Evolutionary conservation across 92 coral and sea anemone genomes (phyloP), one percentile per base, ranked within the genome.

Genomic region (Porites evermanni): DNA sequence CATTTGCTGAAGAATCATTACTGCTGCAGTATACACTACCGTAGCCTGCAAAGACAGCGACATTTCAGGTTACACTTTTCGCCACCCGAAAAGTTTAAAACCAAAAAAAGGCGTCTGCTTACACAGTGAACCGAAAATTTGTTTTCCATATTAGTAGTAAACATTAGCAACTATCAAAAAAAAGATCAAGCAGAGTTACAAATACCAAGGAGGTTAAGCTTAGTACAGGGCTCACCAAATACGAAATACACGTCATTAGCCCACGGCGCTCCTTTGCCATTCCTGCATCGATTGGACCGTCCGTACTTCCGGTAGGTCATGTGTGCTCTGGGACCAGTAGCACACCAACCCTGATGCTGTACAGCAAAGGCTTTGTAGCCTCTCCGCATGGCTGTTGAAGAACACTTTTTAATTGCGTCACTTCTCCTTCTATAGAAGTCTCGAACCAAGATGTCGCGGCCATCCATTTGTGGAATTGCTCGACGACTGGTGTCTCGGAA

Each of bases 211-310:
- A 1, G 67, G 20, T 16, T 16, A 16, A 18, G n/a, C 67, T 14
- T 16, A 63, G 2, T 16, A 14, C 8, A 63, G n/a, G 67, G 19
- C 86, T 51, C 18, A 83, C 87, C 87, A 17, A 64, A 74, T 9
- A 83, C n/a, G 20, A 65, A 56, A 84, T 91, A 91, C 24, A 91
- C 94, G 74, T 91, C 89, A 65, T 91, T 91, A 2, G 91, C 91
- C 85, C 88, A 91, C 0, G 94, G 88, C 1, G 91, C 94, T 56
- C 94, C 94, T 14, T 82, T 63, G 59, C 94, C 94, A 23, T 91
- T 91, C 75, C 67, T 91, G 56, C 94, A 91, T 24, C 69, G 71
- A 21, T 72, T 75, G 50, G 89, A 82, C 20, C 86, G 86, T 17
- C 94, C 94, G 69, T 91, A 91, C 72, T 38, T 84, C 85, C 83